Evolutionary conservation across 2,113 vertebrate species (phyloP).

Genomic region (Daboia siamensis): DNA sequence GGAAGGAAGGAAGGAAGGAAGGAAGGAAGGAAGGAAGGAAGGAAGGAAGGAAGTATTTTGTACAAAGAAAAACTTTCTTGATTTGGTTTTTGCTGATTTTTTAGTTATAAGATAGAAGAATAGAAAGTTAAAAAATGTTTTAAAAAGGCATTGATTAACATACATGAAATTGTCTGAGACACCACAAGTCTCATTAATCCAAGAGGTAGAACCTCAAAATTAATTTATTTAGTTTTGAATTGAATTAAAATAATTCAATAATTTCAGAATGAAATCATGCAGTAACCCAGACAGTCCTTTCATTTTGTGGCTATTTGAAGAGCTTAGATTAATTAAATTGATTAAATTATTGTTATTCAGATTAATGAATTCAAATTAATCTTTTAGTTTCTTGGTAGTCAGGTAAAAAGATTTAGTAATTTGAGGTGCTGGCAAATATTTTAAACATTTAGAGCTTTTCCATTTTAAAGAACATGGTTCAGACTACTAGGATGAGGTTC

Average conservation of each 20-base stretch:
- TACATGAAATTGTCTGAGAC: neutral
- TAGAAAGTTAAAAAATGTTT: neutral
- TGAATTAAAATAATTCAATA: neutral
- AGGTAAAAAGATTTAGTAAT: neutral
- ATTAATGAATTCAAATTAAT: neutral
- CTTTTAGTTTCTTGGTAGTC: neutral
- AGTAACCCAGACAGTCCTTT: neutral
- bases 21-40: rapidly evolving
- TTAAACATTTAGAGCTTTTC: neutral
- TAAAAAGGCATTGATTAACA: neutral
- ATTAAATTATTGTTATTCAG: neutral
- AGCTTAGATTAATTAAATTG: neutral
- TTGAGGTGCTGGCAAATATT: neutral
- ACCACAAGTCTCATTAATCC: neutral
- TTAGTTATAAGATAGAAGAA: neutral
- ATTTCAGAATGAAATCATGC: neutral
- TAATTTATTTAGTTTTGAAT: neutral
- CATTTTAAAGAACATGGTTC: neutral
- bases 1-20: too few relatives aligned
- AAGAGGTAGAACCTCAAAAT: neutral
- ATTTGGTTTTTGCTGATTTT: neutral
- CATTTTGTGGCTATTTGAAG: neutral
- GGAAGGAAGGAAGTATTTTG: too few relatives aligned
- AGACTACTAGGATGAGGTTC: neutral
- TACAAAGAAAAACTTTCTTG: neutral